A percentile compares a stretch with the other conserved stretches of the same genome.
Conservation (phyloP, 2,113 vertebrate species). For the Tinamus guttatus region DNA sequence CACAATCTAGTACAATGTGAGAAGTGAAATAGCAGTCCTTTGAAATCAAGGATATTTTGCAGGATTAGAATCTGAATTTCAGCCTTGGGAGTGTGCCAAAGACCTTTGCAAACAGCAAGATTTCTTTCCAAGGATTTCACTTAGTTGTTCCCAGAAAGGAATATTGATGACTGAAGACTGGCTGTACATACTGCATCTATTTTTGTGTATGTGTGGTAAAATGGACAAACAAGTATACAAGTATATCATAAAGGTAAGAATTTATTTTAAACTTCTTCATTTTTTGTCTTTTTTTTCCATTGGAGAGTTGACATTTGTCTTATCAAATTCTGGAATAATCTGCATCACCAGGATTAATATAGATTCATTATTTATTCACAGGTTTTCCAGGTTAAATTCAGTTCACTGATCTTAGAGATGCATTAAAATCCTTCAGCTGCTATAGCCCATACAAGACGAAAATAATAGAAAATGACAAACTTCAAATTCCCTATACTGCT, state of each 20-base stretch:
- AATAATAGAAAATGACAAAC: background rate
- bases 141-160: background rate
- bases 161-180: background rate
- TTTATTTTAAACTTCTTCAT: background rate
- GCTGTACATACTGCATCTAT: background rate
- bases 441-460: background rate
- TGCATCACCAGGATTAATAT: background rate
- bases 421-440: background rate
- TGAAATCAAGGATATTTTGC: background rate
- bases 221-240: background rate
- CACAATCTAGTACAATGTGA: background rate
- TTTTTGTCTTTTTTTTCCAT: background rate
- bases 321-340: background rate
- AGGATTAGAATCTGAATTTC: background rate
- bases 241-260: background rate
- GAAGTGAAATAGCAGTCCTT: background rate
- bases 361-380: background rate
- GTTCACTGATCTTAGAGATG: background rate
- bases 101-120: background rate
- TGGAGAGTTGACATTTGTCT: background rate
- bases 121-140: background rate
- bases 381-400: background rate
- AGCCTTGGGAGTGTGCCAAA: background rate
- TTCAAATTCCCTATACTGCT: background rate
- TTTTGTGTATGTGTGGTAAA: background rate